Evolutionary conservation across 2,888 invertebrate genomes (phyloP).

Genomic region (Unio delphinus): DNA sequence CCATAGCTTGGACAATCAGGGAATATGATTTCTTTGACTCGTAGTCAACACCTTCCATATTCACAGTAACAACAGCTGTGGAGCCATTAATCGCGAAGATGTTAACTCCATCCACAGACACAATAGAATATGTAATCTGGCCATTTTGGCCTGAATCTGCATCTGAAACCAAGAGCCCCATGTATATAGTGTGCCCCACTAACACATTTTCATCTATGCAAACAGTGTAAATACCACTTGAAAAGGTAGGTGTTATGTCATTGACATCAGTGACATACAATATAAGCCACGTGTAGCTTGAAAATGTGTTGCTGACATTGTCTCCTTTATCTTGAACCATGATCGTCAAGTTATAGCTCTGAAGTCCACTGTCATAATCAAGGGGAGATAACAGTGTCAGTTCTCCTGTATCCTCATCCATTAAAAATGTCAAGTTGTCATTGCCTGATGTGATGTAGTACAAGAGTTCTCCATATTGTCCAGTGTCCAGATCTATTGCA

Average conservation of each 20-base stretch:
- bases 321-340: slow-evolving; percentile 39
- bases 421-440: slow-evolving; percentile 30
- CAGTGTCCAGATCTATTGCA: slow-evolving; percentile 53
- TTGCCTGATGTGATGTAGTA: slow-evolving; percentile 24
- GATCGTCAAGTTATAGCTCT: slow-evolving; percentile 32
- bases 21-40: slow-evolving; percentile 44
- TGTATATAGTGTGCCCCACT: slow-evolving; percentile 15
- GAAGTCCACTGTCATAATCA: slow-evolving; percentile 52
- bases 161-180: slow-evolving; percentile 32
- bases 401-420: slow-evolving; percentile 44
- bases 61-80: slow-evolving; percentile 44
- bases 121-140: slow-evolving; percentile 41
- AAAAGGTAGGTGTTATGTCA: slow-evolving; percentile 48
- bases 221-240: slow-evolving; percentile 27
- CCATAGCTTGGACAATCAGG: slow-evolving; percentile 45
- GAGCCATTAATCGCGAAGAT: slow-evolving; percentile 45
- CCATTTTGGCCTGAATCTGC: slow-evolving; percentile 45
- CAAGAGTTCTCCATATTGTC: slow-evolving; percentile 26
- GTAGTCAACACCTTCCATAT: slow-evolving; percentile 40
- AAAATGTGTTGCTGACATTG: slow-evolving; percentile 9
- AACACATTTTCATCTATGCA: slow-evolving; percentile 41
- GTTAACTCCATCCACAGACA: slow-evolving; percentile 40
- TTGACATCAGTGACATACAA: slow-evolving; percentile 45
- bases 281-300: slow-evolving; percentile 24
- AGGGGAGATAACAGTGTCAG: slow-evolving; percentile 44